Evolutionary conservation across 2,888 invertebrate species (phyloP), one percentile per base, ranked within the genome.

Genomic region (Mongoloraphidia duomilia): DNA sequence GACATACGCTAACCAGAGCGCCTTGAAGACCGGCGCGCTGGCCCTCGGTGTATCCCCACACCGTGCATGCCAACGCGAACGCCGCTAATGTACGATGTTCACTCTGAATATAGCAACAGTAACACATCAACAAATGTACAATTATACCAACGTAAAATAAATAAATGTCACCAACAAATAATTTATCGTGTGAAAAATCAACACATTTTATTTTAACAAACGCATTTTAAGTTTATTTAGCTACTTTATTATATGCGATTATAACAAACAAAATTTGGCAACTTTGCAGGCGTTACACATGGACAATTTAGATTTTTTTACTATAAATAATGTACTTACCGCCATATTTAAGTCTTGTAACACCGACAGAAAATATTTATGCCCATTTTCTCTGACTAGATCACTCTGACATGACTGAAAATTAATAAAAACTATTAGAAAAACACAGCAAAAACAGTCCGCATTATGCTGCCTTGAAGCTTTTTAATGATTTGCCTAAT

Each of bases 21-120:
- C 90, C 91, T 70, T 94, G 85, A 52, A 92, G 68, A 0, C 93
- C 90, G 10, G 88, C 90, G 61, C 92, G 88, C 71, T 95, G 94
- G 0, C 94, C 95, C 13, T 82, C 78, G 40, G 80, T 77, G 66
- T 89, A 90, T 62, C 89, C 82, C 65, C 91, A 84, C 34, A 97
- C 95, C 54, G 97, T 89, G 61, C 89, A 87, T 2, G 96, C 87
- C 55, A 98, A 69, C 13, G 96, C 92, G 69, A 95, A 98, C 17
- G 95, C 94, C 5, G 97, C 92, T 65, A 95, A 76, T 8, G 93
- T 94, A 48, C 96, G 79, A 64, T 92, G 83, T 58, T 92, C 86
- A 52, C 82, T 79, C 79, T 84, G 62, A 38, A 65, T 63, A 52
- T 37, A 51, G 41, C 51, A 42, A 44, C 11, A 49, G 49, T 26